Percentiles rank a stretch among this genome's conserved stretches.
phyloP scores from a whole-genome alignment of 2,888 invertebrate genomes.

The Teinopalpus imperialis region DNA sequence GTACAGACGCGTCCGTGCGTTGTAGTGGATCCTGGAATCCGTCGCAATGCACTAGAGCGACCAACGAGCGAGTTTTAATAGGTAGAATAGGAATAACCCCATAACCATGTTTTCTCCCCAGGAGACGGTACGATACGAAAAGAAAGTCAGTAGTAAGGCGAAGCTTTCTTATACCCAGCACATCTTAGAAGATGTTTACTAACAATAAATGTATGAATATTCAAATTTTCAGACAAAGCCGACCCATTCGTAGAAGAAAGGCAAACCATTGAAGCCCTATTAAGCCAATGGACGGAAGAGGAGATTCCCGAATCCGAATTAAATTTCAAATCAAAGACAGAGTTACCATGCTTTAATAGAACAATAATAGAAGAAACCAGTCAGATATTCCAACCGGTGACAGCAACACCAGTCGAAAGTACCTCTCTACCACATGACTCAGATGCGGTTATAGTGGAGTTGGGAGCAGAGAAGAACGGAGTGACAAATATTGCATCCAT shows the following conservation, averaged over 20 bases:
- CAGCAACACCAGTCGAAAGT: conserved; percentile 52
- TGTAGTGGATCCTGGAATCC: no score
- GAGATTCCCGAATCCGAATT: conserved; percentile 62
- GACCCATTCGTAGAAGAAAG: conserved; percentile 69
- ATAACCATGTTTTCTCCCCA: no score
- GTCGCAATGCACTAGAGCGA: no score
- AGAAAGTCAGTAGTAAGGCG: no score
- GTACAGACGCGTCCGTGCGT: no score
- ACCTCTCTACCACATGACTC: conserved; percentile 43
- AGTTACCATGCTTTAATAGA: conserved; percentile 64
- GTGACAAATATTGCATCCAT: conserved; percentile 7
- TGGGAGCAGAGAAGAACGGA: conserved; percentile 38
- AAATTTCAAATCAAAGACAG: conserved; percentile 36
- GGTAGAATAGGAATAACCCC: no score
- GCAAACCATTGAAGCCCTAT: conserved; percentile 65
- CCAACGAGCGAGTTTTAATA: no score
- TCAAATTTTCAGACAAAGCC: conserved; percentile 56
- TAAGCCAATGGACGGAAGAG: conserved; percentile 76
- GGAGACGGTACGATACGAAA: no score
- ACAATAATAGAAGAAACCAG: conserved; percentile 67
- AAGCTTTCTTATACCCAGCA: no score
- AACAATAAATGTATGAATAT: no score
- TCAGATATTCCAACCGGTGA: conserved; percentile 61
- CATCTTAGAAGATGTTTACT: no score
- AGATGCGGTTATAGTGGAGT: conserved; percentile 56